Evolutionary conservation across 1,140 invertebrate species (phyloP).

Genomic region (Drosophila littoralis): DNA sequence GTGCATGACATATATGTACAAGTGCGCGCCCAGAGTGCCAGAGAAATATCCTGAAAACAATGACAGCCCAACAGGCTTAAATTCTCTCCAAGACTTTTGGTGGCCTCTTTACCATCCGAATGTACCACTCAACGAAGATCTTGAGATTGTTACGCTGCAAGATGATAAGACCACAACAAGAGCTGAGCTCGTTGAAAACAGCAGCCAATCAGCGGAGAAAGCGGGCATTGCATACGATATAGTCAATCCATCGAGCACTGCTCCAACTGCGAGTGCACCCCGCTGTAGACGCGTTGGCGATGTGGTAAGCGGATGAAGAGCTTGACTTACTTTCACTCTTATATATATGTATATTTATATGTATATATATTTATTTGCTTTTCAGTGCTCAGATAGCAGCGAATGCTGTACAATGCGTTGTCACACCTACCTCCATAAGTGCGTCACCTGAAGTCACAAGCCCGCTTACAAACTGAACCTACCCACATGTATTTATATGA

Average conservation of each 20-base stretch:
- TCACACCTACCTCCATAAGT: constrained; percentile 69
- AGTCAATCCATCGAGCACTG: not conserved
- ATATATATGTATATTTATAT: constrained; percentile 7
- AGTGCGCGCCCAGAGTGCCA: constrained; percentile 39
- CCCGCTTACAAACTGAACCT: not conserved
- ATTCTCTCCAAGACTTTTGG: not conserved
- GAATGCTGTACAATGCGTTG: constrained; percentile 76
- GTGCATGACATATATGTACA: constrained; percentile 69
- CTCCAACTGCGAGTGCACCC: not conserved
- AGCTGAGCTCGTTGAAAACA: not conserved
- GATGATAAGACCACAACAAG: constrained; percentile 13
- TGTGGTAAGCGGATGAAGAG: constrained; percentile 44
- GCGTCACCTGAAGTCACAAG: constrained; percentile 61
- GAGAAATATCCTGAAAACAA: not conserved
- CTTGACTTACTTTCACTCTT: constrained; percentile 5
- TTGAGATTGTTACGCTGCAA: constrained; percentile 15
- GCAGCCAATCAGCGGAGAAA: constrained; percentile 33
- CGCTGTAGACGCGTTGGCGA: constrained; percentile 51
- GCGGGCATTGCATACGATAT: not conserved
- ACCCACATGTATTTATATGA: not conserved
- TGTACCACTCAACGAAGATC: not conserved
- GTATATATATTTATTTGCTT: not conserved
- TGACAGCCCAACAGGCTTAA: not conserved
- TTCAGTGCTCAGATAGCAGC: constrained; percentile 55
- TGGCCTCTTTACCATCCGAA: not conserved